Base-by-base conservation (phyloP, 2,888 invertebrate species). In the Monochamus alternatus region DNA sequence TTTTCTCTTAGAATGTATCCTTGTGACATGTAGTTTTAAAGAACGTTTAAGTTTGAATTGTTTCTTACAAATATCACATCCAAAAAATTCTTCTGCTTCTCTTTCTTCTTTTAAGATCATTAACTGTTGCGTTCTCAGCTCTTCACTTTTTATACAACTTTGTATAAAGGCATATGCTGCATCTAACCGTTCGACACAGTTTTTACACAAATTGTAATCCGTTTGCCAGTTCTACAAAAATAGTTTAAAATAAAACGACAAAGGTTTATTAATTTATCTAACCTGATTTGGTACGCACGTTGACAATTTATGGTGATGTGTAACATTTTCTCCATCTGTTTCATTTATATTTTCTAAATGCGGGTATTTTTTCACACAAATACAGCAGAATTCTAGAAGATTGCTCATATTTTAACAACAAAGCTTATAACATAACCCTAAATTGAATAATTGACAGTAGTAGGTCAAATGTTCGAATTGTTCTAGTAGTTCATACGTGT, bases 11-110 rank as follows among this genome's bases (percentile, higher is more conserved):
- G 67, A 73, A 74, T 84, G 84, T 30, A 79, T 77, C 65, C 78
- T 81, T 38, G 81, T 83, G 9, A 81, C 78, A 63, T 84, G 84
- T 14, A 80, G 65, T 79, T 82, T 83, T 30, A 85, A 47, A 43
- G 79, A 80, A 55, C 82, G 78, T 75, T 81, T 81, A 38, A 81
- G 78, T 44, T 83, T 82, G 62, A 85, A 85, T 2, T 78, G 64
- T 68, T 84, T 84, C 22, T 81, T 75, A 68, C 85, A 85, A 59
- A 75, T 73, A 55, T 83, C 78, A 72, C 84, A 84, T 22, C 65
- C 75, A 74, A 81, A 81, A n/a, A 47, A 67, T n/a, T 73, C 65
- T 68, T 62, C 32, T 3, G 70, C 3, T 2, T 62, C 52, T 52
- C 59, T 22, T 69, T 70, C 68, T 66, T 69, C 71, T 67, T 74